phyloP scores from a whole-genome alignment of 2,797 vertebrate genomes.

The Enteromius anoplus region DNA sequence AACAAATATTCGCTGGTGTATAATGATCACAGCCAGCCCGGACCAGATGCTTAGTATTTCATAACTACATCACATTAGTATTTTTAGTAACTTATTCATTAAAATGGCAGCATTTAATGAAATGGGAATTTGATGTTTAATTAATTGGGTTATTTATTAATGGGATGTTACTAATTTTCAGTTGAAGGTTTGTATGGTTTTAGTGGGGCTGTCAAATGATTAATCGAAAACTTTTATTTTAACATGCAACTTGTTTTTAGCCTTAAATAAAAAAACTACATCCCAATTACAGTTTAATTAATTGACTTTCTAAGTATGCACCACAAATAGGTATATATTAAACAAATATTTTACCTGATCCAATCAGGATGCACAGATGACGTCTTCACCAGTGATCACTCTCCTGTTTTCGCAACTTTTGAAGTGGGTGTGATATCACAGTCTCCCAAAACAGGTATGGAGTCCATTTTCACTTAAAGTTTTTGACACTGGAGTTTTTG shows the following conservation, averaged over 20 bases:
- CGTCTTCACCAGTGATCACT: conserved; percentile 86
- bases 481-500: neutral
- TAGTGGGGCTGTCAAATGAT: no score
- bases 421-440: conserved; percentile 77
- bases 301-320: neutral
- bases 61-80: neutral
- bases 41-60: neutral
- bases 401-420: conserved; percentile 85
- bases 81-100: neutral
- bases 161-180: neutral
- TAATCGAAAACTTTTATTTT: no score
- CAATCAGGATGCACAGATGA: conserved; percentile 83
- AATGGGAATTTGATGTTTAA: neutral
- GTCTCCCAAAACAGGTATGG: conserved; percentile 76
- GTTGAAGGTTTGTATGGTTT: neutral
- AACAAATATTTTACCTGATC: neutral
- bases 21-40: neutral
- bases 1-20: neutral
- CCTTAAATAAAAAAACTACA: neutral
- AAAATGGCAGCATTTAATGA: neutral
- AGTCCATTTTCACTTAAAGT: neutral
- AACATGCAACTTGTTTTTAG: neutral
- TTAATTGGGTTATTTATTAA: neutral
- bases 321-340: neutral
- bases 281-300: neutral